Evolutionary conservation across 2,888 invertebrate genomes (phyloP), one percentile per base, ranked within the genome.

Genomic region (Liodrosophila aerea): DNA sequence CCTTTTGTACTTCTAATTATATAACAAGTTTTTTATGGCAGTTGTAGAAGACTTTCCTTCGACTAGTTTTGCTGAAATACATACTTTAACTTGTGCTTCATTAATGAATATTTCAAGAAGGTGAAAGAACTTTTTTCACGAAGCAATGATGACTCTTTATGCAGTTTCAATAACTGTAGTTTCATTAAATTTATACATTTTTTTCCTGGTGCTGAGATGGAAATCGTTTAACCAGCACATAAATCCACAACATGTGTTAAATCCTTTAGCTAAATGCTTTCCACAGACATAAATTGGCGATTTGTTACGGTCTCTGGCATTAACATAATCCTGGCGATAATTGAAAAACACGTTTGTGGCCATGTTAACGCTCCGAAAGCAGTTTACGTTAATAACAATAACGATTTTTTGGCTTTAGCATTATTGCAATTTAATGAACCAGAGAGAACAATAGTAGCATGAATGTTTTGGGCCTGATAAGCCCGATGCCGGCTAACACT

Each of bases 281-380:
- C 33, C 27, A 41, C 29, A 53, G 11, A 62, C 72, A 78, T 84
- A 78, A 78, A 78, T 84, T 78, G 82, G 64, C 75, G 78, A 84
- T 78, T 84, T 78, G 74, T 67, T 73, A 84, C 57, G 54, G 76
- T 40, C 33, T 62, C 68, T 43, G 73, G 63, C 63, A 85, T 81
- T 81, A 81, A 73, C 85, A 85, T 81, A 81, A 81, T 85, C 80
- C 80, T 64, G 52, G 76, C 66, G 80, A 81, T 81, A 81, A 81
- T 81, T 81, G 80, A 83, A 85, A 81, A 85, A 85, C 85, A 85
- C 80, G 74, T 73, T 83, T 80, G 82, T 50, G 78, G 82, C 78
- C 73, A 62, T 85, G 85, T 82, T 64, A 64, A 68, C 71, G 54
- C 67, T 52, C 62, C 41, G 40, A 50, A 60, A 61, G 64, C 70